Percentiles rank a stretch among this genome's conserved stretches.
These are phyloP conservation scores for Polydrusus cervinus DNA, from an alignment of 2,888 invertebrate species.

Conservation along the genomic window DNA sequence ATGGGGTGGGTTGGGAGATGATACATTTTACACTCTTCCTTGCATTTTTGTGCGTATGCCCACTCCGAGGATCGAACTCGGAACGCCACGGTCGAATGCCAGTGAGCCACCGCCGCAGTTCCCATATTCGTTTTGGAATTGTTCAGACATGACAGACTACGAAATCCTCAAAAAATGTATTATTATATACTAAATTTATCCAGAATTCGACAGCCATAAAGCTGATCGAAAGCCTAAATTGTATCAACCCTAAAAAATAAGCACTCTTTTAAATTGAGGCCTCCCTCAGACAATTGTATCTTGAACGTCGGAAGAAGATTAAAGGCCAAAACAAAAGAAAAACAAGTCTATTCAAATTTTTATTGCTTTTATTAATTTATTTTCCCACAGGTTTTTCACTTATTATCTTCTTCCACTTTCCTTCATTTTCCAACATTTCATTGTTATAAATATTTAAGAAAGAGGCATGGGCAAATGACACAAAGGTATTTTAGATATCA, in stretches of 20 bases:
- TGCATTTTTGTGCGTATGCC: too few species aligned
- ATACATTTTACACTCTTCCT: too few species aligned
- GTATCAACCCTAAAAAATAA: background rate
- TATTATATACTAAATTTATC: background rate
- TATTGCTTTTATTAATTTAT: conserved; percentile 18
- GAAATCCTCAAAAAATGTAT: too few species aligned
- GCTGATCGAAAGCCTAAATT: too few species aligned
- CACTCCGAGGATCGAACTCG: too few species aligned
- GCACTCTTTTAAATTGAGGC: background rate
- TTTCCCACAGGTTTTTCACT: conserved; percentile 20
- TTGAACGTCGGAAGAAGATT: conserved; percentile 1
- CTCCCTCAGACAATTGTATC: background rate
- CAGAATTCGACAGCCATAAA: too few species aligned
- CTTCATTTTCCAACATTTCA: conserved; percentile 22
- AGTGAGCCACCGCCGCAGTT: too few species aligned
- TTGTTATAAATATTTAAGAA: conserved; percentile 38
- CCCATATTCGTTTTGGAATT: too few species aligned
- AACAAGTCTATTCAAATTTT: conserved; percentile 18
- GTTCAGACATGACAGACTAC: too few species aligned
- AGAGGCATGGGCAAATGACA: conserved; percentile 35
- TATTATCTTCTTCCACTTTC: conserved; percentile 26
- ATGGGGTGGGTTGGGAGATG: too few species aligned
- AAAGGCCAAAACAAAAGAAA: conserved; percentile 13
- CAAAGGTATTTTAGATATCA: conserved; percentile 47
- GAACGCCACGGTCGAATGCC: too few species aligned